Base-by-base conservation (phyloP, 2,888 invertebrate species). In the Laspeyria flexula region DNA sequence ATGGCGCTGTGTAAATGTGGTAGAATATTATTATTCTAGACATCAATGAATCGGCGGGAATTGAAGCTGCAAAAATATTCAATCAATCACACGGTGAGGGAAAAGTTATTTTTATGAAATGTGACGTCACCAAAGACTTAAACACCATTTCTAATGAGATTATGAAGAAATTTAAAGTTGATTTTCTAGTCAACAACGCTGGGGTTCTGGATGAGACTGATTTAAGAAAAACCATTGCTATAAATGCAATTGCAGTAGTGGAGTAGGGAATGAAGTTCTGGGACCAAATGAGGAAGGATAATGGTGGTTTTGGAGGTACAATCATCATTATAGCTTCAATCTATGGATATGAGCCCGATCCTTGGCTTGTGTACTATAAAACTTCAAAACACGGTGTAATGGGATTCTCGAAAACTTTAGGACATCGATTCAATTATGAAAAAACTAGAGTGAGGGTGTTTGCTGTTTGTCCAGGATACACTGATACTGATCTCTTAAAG, bases 321-420 rank as follows among this genome's bases (percentile, higher is more conserved):
- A 90, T 95, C 37, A 85, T 95, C 12, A 95, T 95, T 71, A 81
- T 94, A 29, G 86, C 94, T 1, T 94, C 95, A 0, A 88, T 93
- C 10, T 88, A 93, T 49, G 94, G 94, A 0, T 83, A 23, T 25
- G 15, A 43, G 3, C 35, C 18, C 15, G 51, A 13, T 21, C 66
- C 66, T 11, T 65, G 34, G 40, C 2, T 10, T 6, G 41, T 58
- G 1, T 48, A 9, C 34, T 75, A 71, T 29, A 62, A 61, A 39
- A 49, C 73, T 1, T 66, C 75, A 0, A 71, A 75, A 30, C 86
- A 86, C 50, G 93, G 90, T 12, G 88, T 93, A 1, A 70, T 91
- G 23, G 93, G 93, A 4, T 79, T 93, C 43, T 85, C 87, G 21
- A 83, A 83, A 43, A 86, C 90, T 0, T 52, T 91, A 74, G 76